phyloP scores from a whole-genome alignment of 2,888 invertebrate species.

The Nowickia ferox region DNA sequence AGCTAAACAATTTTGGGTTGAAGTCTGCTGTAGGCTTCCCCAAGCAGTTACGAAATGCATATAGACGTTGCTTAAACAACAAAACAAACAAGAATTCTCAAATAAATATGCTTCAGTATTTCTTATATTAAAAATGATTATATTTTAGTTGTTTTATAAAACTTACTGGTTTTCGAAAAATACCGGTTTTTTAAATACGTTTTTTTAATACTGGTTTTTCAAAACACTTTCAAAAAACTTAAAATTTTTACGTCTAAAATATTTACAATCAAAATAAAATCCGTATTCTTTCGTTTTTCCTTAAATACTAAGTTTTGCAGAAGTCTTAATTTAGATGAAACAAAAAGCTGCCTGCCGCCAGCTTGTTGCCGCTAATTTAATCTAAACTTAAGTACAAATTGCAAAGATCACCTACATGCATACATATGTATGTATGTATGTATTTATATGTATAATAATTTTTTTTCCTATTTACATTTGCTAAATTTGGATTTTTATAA shows the following conservation, averaged over 20 bases:
- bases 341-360: background rate
- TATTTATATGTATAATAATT: background rate
- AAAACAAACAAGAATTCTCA: too few relatives aligned
- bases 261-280: too few relatives aligned
- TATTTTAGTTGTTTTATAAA: background rate
- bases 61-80: too few relatives aligned
- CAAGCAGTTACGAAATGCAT: too few relatives aligned
- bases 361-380: background rate
- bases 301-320: background rate
- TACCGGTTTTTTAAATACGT: conserved; percentile 53
- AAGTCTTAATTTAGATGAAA: background rate
- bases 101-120: too few relatives aligned
- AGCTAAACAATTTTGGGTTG: too few relatives aligned
- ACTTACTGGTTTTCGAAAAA: background rate
- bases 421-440: background rate
- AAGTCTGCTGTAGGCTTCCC: too few relatives aligned
- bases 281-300: too few relatives aligned
- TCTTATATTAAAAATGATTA: too few relatives aligned
- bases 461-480: conserved; percentile 46
- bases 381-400: conserved; percentile 39
- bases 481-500: conserved; percentile 4
- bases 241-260: background rate
- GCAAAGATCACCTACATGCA: conserved; percentile 7
- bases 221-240: conserved; percentile 58
- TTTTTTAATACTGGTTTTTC: conserved; percentile 22